Evolutionary conservation across 2,888 invertebrate genomes (phyloP), one percentile per base, ranked within the genome.

Genomic region (Conistra vaccinii): DNA sequence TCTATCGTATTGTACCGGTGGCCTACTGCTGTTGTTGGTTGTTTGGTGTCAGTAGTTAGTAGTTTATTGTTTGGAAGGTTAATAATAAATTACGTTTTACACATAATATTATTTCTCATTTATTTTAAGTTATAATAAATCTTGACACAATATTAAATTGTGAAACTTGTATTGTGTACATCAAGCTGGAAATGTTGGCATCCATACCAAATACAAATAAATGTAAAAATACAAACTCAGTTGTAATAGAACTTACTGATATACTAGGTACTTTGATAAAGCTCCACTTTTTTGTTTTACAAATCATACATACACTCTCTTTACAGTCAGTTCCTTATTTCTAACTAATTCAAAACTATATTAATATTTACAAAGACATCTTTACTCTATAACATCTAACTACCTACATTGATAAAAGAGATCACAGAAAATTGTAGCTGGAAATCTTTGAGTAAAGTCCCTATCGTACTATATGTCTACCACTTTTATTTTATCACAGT

Each of bases 391-490:
- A 94, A 93, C 92, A 94, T 94, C 94, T 94, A 95, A 91, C 84
- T 88, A 93, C 93, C 94, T 96, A 96, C 92, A 95, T 94, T 94
- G 95, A 95, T 96, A 95, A 94, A 94, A 96, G 97, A 97, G 97
- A 97, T 97, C 97, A 97, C 97, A 97, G 96, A 96, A 96, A 96
- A 96, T 96, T 96, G 96, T 96, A 96, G 96, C 96, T 96, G 96
- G 96, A 96, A 96, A 96, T 96, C 94, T 95, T 95, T 93, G 94
- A 95, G 95, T 96, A 94, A 94, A 94, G 93, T 92, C 92, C 93
- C 95, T 95, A 95, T 93, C 94, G 92, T 94, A 85, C 80, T 85
- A 84, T 76, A 92, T 91, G 90, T 95, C 94, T 96, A 96, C 96
- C 96, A 96, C 96, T 94, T 95, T 91, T 90, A 92, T 92, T 89